Evolutionary conservation across 2,888 invertebrate species (phyloP), one percentile per base, ranked within the genome.

Genomic region (Andrena bicolor): DNA sequence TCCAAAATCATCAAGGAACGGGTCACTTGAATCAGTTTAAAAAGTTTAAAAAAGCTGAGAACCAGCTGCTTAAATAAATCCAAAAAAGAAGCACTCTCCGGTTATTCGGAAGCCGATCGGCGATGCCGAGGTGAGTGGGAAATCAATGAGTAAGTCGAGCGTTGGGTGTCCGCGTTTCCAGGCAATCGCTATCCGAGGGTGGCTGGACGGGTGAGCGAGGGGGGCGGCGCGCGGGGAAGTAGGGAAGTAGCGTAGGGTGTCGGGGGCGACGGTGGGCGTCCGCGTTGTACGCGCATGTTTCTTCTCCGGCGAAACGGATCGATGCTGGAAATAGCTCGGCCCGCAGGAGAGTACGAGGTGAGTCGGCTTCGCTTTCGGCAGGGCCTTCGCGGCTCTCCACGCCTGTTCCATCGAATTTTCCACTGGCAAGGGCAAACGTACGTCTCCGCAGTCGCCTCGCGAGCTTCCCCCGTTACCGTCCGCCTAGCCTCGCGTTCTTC

Each of bases 261-360:
- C 60, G 75, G 75, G 53, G 82, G 64, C 53, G 74, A 23, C 35
- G 71, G 74, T 69, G 72, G 78, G 68, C 68, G 83, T 76, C 68
- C 69, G n/a, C n/a, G 77, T 53, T 61, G 82, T 78, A 69, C 83
- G 88, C 88, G 88, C 88, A 88, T 88, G 88, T 88, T 84, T 88
- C 86, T 85, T 83, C 87, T 80, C 80, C 84, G 84, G 60, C 80
- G 76, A 77, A 89, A 89, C 87, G 91, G 93, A 93, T 93, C 93
- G 93, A 93, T 93, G 92, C 91, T 93, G 93, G 92, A 92, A 93
- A 93, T 92, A 92, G 93, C 92, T 91, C 91, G 91, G 90, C 83
- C 90, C 86, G 90, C 88, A 88, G 86, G 90, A 88, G 72, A 87
- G 92, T 92, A 91, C 92, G 92, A 93, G 92, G 92, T 92, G 92